Percentiles rank a stretch among this genome's conserved stretches.
Conservation (phyloP, 2,113 vertebrate genomes). For the Coryphaenoides rupestris region DNA sequence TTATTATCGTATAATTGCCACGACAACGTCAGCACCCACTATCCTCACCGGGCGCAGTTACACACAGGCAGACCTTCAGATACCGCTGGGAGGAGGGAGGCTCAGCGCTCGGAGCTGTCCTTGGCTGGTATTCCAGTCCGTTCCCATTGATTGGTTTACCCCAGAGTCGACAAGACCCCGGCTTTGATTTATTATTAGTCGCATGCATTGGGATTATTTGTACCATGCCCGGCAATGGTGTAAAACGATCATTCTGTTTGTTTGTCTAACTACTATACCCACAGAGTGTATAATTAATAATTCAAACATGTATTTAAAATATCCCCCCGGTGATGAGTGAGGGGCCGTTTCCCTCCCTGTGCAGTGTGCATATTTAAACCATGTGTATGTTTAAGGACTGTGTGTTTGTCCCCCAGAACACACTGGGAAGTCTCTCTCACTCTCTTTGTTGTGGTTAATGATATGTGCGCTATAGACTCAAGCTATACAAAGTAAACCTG, state of each 20-base stretch:
- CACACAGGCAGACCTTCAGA: constrained; percentile 7
- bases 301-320: constrained; percentile 17
- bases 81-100: no score
- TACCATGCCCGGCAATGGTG: neutral
- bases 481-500: no score
- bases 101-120: no score
- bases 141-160: no score
- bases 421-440: no score
- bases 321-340: neutral
- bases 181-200: neutral
- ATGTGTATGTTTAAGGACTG: constrained; percentile 1
- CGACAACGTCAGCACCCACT: neutral
- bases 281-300: constrained; percentile 1
- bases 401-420: neutral
- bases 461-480: no score
- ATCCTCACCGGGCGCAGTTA: constrained; percentile 13
- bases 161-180: neutral
- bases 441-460: no score
- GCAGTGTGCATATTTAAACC: neutral
- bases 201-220: no score
- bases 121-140: no score
- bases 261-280: neutral
- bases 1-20: no score
- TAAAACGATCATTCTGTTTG: no score
- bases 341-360: constrained; percentile 19